Evolutionary conservation across 2,797 vertebrate genomes (phyloP), one percentile per base, ranked within the genome.

Genomic region (Acrocephalus scirpaceus): DNA sequence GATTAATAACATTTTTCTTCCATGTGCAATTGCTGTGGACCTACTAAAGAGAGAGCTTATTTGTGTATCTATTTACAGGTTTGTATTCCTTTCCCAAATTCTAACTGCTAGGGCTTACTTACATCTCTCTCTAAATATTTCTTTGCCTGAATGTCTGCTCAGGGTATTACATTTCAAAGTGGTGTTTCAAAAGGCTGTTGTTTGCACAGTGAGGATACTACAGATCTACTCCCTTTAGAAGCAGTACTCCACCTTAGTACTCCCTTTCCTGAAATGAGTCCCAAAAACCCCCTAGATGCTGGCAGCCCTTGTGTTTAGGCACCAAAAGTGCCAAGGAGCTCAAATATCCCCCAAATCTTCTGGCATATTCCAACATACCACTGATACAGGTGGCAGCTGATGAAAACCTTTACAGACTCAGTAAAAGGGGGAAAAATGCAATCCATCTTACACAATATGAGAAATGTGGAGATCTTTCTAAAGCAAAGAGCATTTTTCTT

Each of bases 1-100:
- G 11, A 93, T 79, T 88, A 71, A 71, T 23, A 82, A 45, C 20
- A n/a, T 67, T 89, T 78, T 92, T 69, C 16, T 89, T 56, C 25
- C 17, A 69, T 20, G 29, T 77, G 61, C 18, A 60, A 36, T 66
- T 74, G 15, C 53, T 54, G 30, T 57, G 53, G 38, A 36, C 14
- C 23, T 81, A 42, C 58, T 60, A 84, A 83, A 44, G 30, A 64
- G 8, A 53, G 36, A 36, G 16, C 27, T 61, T 71, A 40, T 69
- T 87, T 87, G 64, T 27, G 3, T 32, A 91, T 50, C 64, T 81
- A 34, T 74, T 91, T 77, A 47, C 25, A 91, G 48, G 14, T 40
- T 79, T 80, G 60, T 48, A 45, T 75, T 92, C 74, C 27, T 5
- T 64, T 44, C 32, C 42, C 42, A 87, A 57, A 85, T 73, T 90